Evolutionary conservation across 2,113 vertebrate species (phyloP).

Genomic region (Tonatia bakeri): DNA sequence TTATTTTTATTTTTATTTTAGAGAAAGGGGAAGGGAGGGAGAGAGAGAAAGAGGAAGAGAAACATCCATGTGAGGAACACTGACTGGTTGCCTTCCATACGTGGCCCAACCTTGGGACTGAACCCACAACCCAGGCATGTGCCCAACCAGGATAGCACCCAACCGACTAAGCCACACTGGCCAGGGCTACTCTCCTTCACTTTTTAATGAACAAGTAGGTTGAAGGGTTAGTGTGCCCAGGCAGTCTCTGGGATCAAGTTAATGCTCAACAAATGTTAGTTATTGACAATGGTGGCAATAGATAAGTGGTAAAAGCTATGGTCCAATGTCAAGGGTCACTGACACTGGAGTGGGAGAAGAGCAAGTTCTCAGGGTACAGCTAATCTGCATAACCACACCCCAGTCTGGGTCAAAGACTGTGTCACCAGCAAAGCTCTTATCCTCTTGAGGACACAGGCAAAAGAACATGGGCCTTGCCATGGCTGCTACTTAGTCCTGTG

Average conservation of each 20-base stretch:
- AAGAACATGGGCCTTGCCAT: background rate
- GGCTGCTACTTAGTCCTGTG: background rate
- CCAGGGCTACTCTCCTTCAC: background rate
- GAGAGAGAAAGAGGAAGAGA: too few species aligned
- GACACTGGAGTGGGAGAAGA: background rate
- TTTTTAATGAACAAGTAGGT: constrained; percentile 19
- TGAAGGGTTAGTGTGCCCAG: background rate
- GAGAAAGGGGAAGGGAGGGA: too few species aligned
- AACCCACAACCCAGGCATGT: too few species aligned
- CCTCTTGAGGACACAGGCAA: background rate
- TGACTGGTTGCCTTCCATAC: too few species aligned
- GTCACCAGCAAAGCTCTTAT: background rate
- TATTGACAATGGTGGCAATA: background rate
- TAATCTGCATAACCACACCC: background rate
- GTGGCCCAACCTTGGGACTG: too few species aligned
- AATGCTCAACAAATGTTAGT: constrained; percentile 21
- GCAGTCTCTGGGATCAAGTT: constrained; percentile 1
- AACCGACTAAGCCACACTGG: too few species aligned
- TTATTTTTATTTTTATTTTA: too few species aligned
- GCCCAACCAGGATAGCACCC: too few species aligned
- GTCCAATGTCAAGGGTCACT: background rate
- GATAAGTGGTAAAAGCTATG: background rate
- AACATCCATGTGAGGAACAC: too few species aligned
- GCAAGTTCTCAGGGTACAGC: background rate
- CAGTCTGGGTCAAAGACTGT: background rate